Conservation (phyloP, 1,140 invertebrate species). For the Coenobita brevimanus region DNA sequence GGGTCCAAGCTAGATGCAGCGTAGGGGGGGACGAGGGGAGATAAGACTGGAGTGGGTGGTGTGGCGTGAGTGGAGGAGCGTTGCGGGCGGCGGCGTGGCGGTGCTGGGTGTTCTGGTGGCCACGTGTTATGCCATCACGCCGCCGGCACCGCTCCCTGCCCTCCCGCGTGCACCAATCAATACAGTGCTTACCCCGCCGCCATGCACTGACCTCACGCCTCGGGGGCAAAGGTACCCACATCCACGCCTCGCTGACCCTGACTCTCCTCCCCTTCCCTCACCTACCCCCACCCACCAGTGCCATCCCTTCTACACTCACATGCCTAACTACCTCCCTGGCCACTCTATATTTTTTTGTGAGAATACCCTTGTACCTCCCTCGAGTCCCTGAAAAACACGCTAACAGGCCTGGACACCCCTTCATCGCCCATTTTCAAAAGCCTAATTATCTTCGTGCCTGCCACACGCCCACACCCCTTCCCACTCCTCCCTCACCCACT, state of each 20-base stretch:
- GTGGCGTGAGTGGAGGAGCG: not conserved
- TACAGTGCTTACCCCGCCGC: slow-evolving; percentile 57
- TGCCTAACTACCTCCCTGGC: too few species aligned
- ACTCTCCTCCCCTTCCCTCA: not conserved
- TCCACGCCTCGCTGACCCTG: slow-evolving; percentile 2
- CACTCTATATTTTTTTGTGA: too few species aligned
- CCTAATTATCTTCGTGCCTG: too few species aligned
- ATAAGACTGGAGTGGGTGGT: not conserved
- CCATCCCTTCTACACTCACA: not conserved
- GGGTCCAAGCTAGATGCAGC: not conserved
- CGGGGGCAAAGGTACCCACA: slow-evolving; percentile 30
- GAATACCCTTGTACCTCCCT: too few species aligned
- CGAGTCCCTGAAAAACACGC: too few species aligned
- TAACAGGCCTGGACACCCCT: too few species aligned
- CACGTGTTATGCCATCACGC: slow-evolving; percentile 40
- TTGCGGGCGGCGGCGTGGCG: slow-evolving; percentile 39
- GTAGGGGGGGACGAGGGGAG: not conserved
- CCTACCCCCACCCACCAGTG: not conserved
- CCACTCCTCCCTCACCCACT: not conserved
- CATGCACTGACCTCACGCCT: slow-evolving; percentile 55
- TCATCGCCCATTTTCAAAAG: too few species aligned
- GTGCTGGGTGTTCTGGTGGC: slow-evolving; percentile 33
- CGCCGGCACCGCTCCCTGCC: slow-evolving; percentile 35
- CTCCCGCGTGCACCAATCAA: slow-evolving; percentile 60
- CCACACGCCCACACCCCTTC: too few species aligned